Percentiles rank a stretch among this genome's conserved stretches.
Evolutionary conservation across 2,113 vertebrate genomes (phyloP).

Genomic region (Lanius collurio): DNA sequence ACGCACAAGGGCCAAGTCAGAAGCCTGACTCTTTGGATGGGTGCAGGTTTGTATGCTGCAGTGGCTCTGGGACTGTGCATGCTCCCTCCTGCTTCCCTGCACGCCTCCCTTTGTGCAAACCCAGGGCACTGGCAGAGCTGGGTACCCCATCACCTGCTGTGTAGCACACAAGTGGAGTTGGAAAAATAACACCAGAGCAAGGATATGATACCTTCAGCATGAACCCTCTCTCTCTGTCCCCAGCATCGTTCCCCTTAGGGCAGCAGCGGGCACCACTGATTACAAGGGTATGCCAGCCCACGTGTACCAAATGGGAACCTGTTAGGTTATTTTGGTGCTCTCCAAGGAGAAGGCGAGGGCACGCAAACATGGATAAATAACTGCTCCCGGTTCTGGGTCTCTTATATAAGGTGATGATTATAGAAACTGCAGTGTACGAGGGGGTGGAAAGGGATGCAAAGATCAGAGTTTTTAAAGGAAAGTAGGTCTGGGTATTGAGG

Average conservation of each 20-base stretch:
- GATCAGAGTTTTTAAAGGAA: constrained; percentile 59
- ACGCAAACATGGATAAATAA: constrained; percentile 53
- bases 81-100: not conserved
- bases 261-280: not conserved
- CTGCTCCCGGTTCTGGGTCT: constrained; percentile 40
- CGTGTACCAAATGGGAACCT: not conserved
- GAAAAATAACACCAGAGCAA: not conserved
- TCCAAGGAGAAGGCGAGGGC: not conserved
- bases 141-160: not conserved
- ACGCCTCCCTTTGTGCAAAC: not conserved
- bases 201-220: rapidly evolving
- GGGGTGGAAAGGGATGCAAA: constrained; percentile 33
- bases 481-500: constrained; percentile 61
- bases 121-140: not conserved
- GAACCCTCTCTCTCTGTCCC: not conserved
- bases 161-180: not conserved
- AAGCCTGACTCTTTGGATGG: not conserved
- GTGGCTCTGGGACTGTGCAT: not conserved
- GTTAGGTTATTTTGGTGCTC: constrained; percentile 21
- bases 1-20: rapidly evolving
- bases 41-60: rapidly evolving
- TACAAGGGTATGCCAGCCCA: not conserved
- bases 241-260: not conserved
- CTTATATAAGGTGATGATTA: constrained; percentile 50
- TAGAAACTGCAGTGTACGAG: constrained; percentile 16